Base-by-base conservation (phyloP, 2,888 invertebrate species). In the Himalopsyche tibetana region DNA sequence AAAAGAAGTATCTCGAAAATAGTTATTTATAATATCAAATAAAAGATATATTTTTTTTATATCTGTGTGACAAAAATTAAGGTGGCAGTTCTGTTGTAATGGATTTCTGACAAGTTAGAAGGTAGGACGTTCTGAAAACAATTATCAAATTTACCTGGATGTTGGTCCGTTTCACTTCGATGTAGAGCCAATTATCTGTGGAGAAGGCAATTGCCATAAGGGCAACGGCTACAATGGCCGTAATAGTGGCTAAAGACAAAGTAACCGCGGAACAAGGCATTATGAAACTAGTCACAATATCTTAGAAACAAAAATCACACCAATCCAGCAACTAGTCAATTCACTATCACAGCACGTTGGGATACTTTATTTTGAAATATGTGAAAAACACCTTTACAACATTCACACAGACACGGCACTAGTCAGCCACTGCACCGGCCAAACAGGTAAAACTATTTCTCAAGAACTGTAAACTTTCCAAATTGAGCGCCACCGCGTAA, bases 241-340 rank as follows among this genome's bases (percentile, higher is more conserved):
- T 97, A 93, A 99, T 98, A 91, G 98, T 98, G 90, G 98, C 98
- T 93, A 98, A 95, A 92, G 98, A 98, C 92, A 98, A 94, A 92
- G 98, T 98, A 91, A 98, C 97, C 91, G 98, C 98, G 91, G 97
- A 97, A 94, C 98, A 98, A 93, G 97, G 97, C 98, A 98, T 98
- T 55, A 80, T 87, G 82, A 80, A 81, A 85, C 83, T 85, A 40
- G 55, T 74, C 79, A 82, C 82, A 85, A 83, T 83, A 56, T 80
- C 42, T 45, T 83, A 55, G 82, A 42, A 85, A 83, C 56, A 80
- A 80, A 81, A 85, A 74, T 74, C 80, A 85, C 79, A 83, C 79
- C 79, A 28, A 51, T 81, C 69, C 40, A 82, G 63, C 51, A 82
- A 83, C 80, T 36, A 36, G 86, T 86, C 81, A 42, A 63, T 69